Evolutionary conservation across 1,140 invertebrate genomes (phyloP), one percentile per base, ranked within the genome.

Genomic region (Triops cancriformis): DNA sequence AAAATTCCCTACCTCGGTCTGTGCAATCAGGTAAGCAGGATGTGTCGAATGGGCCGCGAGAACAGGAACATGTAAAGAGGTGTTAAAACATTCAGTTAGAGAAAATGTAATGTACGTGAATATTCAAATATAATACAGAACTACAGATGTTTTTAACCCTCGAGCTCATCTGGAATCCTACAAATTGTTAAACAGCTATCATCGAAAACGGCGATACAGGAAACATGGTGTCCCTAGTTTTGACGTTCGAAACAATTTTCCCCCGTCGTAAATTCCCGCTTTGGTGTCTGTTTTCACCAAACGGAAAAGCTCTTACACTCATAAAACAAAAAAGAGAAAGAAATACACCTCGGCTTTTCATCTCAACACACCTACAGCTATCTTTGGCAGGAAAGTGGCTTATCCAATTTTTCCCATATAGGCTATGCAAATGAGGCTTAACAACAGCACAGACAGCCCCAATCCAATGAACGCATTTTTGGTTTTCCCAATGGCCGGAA

Each of bases 391-490:
- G 31, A 37, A 37, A 37, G 31, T 37, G 31, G 31, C 31, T 37
- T 37, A 37, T 37, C 31, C 31, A 37, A 37, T 23, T 64, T 64
- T 64, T 64, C 51, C 51, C 14, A 64, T 9, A 64, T 9, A 64
- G 51, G 51, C 51, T 64, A 64, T 64, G 51, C 51, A 64, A 64
- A 64, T 64, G 51, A 64, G 51, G 51, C 51, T 64, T 64, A 64
- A 64, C 45, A 64, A 64, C 51, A n/a, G n/a, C n/a, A n/a, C 43
- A 64, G 23, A 64, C 51, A 64, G 14, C 51, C 14, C 23, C 10
- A 64, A 64, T 64, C 10, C 51, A 64, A 64, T 64, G 51, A 23
- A 64, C 14, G 51, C 51, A 37, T 37, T 37, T 37, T 37, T 37
- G 31, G 31, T 37, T 37, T 37, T 37, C 31, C 31, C 31, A 23